Conservation (phyloP, 1,140 invertebrate species). For the Aradophagus sp. region DNA sequence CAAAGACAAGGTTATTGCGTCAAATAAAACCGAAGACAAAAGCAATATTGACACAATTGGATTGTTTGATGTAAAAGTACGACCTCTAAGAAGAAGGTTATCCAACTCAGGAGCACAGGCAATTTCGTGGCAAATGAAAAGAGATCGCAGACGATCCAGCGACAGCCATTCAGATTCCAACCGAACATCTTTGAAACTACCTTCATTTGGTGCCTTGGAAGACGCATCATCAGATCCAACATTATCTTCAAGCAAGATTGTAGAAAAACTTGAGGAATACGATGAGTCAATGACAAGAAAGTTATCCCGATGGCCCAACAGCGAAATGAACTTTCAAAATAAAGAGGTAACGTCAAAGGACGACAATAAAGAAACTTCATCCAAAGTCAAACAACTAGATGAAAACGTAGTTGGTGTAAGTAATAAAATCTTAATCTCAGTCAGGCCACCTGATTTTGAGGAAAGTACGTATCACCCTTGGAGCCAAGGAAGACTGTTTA, state of each 20-base stretch:
- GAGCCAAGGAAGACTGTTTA: no score
- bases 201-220: constrained; percentile 37
- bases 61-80: constrained; percentile 47
- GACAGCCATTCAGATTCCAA: constrained; percentile 60
- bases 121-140: constrained; percentile 59
- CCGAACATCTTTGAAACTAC: constrained; percentile 18
- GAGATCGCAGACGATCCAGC: constrained; percentile 66
- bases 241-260: constrained; percentile 32
- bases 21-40: constrained; percentile 55
- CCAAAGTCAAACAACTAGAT: no score
- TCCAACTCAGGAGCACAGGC: constrained; percentile 58
- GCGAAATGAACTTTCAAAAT: no score
- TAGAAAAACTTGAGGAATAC: no score
- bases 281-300: no score
- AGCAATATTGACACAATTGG: constrained; percentile 42
- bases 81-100: constrained; percentile 56
- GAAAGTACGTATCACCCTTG: no score
- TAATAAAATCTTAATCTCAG: no score
- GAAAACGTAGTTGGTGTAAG: no score
- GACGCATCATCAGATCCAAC: constrained; percentile 68
- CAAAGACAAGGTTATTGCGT: constrained; percentile 63
- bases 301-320: no score
- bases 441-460: no score
- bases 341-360: no score
- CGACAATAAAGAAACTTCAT: no score